These are phyloP conservation scores for Hydropsyche betteni DNA, from an alignment of 2,888 invertebrate species.

Conservation along the genomic window DNA sequence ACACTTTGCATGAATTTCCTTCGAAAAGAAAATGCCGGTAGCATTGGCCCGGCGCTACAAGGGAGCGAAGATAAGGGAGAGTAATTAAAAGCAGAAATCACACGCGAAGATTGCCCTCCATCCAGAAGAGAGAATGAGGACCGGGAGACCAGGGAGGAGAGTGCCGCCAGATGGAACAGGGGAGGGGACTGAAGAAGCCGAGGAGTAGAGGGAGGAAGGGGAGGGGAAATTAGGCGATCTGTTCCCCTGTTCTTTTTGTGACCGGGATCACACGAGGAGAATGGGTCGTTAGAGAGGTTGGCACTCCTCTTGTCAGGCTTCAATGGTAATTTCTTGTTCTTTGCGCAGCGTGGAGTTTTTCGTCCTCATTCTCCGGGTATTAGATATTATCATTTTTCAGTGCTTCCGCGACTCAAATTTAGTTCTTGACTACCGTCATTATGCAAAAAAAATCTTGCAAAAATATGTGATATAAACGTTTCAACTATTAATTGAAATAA, in stretches of 20 bases:
- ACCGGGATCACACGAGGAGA: conserved; percentile 48
- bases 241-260: conserved; percentile 47
- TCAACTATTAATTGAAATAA: no score
- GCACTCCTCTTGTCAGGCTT: conserved; percentile 41
- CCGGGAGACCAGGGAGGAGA: conserved; percentile 42
- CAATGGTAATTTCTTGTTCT: conserved; percentile 45
- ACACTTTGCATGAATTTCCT: conserved; percentile 38
- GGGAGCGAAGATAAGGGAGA: conserved; percentile 55
- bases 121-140: conserved; percentile 24
- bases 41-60: conserved; percentile 52
- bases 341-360: conserved; percentile 33
- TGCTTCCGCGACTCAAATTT: conserved; percentile 2
- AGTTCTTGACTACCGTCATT: conserved; percentile 12
- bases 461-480: not conserved
- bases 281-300: conserved; percentile 50
- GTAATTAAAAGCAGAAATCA: conserved; percentile 55
- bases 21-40: conserved; percentile 34
- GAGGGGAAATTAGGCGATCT: conserved; percentile 46
- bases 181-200: conserved; percentile 1
- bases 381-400: conserved; percentile 32
- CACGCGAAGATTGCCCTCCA: conserved; percentile 57
- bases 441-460: not conserved
- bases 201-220: conserved; percentile 26
- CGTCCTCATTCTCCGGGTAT: conserved; percentile 20
- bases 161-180: conserved; percentile 12